Evolutionary conservation across 2,113 vertebrate genomes (phyloP).

Genomic region (Chrysochloris asiatica): DNA sequence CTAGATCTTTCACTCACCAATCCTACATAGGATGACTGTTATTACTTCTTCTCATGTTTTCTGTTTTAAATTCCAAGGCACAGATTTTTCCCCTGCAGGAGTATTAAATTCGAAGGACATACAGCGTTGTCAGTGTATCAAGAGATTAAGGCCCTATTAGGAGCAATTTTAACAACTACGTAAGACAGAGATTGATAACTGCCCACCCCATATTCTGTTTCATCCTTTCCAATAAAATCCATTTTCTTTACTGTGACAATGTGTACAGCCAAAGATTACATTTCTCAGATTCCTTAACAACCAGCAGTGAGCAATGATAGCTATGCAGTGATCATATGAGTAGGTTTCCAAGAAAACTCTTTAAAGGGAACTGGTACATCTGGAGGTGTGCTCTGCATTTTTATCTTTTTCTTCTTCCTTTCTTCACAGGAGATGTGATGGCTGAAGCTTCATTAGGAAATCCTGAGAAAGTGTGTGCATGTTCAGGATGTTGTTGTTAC

Average conservation of each 20-base stretch:
- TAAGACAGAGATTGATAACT: not conserved
- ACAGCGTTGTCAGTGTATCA: not conserved
- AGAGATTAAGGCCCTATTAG: not conserved
- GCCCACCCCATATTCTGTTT: not conserved
- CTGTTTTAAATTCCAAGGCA: not conserved
- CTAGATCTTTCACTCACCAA: not conserved
- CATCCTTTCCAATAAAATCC: not conserved
- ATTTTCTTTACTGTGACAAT: not conserved
- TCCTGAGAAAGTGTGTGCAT: not conserved
- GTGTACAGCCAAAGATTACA: not conserved
- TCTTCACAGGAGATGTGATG: not conserved
- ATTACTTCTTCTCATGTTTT: not conserved
- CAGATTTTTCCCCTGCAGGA: not conserved
- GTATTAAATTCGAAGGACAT: not conserved
- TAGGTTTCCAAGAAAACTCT: not conserved
- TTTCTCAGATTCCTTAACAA: not conserved
- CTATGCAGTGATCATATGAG: not conserved
- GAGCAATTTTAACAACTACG: not conserved
- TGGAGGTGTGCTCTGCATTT: not conserved
- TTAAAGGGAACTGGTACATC: not conserved
- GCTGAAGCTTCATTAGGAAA: not conserved
- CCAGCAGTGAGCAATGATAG: not conserved
- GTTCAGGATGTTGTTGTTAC: not conserved
- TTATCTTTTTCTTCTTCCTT: not conserved
- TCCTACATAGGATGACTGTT: not conserved